Percentiles rank a stretch among this genome's conserved stretches.
Evolutionary conservation across 2,113 vertebrate genomes (phyloP).

Genomic region (Asarcornis scutulata): DNA sequence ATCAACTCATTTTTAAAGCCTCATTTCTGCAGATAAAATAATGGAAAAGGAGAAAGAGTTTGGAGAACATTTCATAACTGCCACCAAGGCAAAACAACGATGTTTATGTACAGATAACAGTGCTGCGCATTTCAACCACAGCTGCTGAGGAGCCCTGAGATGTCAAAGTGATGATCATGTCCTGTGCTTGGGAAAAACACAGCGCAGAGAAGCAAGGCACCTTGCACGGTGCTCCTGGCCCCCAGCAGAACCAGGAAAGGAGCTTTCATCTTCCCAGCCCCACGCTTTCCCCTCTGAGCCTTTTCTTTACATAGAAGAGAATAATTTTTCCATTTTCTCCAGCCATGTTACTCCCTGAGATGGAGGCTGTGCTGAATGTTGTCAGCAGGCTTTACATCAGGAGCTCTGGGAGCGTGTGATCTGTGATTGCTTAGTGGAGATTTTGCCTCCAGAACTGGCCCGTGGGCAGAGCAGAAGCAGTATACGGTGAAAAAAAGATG

Average conservation of each 20-base stretch:
- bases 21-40: neutral
- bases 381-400: neutral
- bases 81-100: neutral
- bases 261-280: neutral
- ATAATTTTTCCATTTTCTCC: neutral
- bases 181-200: neutral
- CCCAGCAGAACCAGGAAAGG: neutral
- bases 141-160: neutral
- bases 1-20: neutral
- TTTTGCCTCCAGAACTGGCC: too few relatives aligned
- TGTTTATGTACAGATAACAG: neutral
- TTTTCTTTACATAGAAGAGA: neutral
- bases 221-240: neutral
- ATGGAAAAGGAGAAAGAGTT: neutral
- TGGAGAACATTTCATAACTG: neutral
- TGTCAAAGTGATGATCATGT: too few relatives aligned
- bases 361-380: neutral
- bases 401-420: neutral
- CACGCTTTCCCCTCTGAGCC: neutral
- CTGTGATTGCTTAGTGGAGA: neutral
- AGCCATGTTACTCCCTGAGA: neutral
- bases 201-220: neutral
- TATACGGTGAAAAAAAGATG: neutral
- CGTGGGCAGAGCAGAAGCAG: neutral
- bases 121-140: neutral